phyloP scores from a whole-genome alignment of 37 sponge, comb jelly and placozoan genomes.

The Cladorhizidae sp. region DNA sequence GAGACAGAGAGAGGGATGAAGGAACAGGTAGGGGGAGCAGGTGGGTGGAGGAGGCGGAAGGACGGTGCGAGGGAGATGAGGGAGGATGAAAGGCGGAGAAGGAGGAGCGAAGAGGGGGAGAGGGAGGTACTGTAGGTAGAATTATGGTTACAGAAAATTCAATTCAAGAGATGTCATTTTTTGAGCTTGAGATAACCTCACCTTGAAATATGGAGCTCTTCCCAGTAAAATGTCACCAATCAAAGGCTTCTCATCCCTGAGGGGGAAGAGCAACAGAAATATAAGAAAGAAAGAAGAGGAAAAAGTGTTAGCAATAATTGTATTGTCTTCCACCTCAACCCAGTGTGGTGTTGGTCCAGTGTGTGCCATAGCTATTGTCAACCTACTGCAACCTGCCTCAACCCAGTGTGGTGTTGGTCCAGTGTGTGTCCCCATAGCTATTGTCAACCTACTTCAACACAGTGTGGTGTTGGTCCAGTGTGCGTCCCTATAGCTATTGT shows the following conservation, averaged over 20 bases:
- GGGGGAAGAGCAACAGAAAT: background rate
- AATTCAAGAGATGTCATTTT: too few relatives aligned
- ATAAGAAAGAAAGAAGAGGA: background rate
- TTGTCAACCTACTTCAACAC: too few relatives aligned
- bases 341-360: background rate
- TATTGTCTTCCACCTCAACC: background rate
- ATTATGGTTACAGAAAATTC: too few relatives aligned
- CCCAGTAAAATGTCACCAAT: slow-evolving; percentile 74
- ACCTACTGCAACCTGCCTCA: too few relatives aligned
- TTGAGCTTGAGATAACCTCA: too few relatives aligned
- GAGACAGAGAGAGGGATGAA: background rate
- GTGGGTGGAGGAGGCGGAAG: background rate
- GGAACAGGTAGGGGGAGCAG: slow-evolving; percentile 6
- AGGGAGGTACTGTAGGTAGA: too few relatives aligned
- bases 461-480: background rate
- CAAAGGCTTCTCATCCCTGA: slow-evolving; percentile 58
- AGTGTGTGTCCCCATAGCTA: too few relatives aligned
- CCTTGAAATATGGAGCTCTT: slow-evolving; percentile 70
- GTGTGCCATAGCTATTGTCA: background rate
- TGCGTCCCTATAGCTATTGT: too few relatives aligned
- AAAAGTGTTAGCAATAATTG: too few relatives aligned
- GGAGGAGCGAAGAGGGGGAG: too few relatives aligned
- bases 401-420: too few relatives aligned
- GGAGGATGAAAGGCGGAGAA: background rate
- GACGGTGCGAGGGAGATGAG: background rate